A percentile compares a stretch with the other conserved stretches of the same genome.
These are phyloP conservation scores for Arizona elegans DNA, from an alignment of 2,113 vertebrate species.

Conservation along the genomic window DNA sequence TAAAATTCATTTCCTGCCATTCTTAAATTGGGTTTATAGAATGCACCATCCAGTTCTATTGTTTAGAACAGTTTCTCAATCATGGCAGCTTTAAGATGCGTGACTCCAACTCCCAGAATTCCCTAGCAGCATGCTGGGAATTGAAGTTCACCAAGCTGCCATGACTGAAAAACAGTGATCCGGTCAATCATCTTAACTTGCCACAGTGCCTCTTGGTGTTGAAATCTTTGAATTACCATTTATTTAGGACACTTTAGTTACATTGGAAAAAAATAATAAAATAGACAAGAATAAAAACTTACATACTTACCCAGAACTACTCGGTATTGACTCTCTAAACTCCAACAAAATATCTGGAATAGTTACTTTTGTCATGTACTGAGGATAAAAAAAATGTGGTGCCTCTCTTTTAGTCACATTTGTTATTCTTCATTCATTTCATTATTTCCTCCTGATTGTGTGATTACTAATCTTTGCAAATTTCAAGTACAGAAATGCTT, in stretches of 20 bases:
- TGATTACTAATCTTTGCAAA: not conserved
- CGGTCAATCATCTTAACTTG: not conserved
- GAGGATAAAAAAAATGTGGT: not conserved
- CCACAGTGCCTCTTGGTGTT: not conserved
- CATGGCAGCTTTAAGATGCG: not conserved
- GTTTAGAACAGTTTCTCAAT: not conserved
- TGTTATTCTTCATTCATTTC: not conserved
- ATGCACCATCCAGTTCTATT: not conserved
- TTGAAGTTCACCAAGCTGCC: not conserved
- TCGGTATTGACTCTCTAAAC: not conserved
- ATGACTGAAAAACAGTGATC: not conserved
- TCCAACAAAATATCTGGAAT: not conserved
- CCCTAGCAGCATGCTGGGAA: not conserved
- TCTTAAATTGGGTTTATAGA: not conserved
- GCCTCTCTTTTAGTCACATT: not conserved
- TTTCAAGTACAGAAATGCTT: not conserved
- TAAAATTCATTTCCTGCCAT: not conserved
- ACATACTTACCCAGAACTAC: not conserved
- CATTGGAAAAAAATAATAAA: not conserved
- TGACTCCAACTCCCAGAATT: not conserved
- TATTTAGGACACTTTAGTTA: not conserved
- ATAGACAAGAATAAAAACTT: not conserved
- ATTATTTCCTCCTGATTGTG: not conserved
- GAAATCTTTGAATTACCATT: not conserved
- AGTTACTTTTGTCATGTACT: not conserved